A percentile compares a stretch with the other conserved stretches of the same genome.
Conservation (phyloP, 2,888 invertebrate species). For the Parasteatoda lunata region DNA sequence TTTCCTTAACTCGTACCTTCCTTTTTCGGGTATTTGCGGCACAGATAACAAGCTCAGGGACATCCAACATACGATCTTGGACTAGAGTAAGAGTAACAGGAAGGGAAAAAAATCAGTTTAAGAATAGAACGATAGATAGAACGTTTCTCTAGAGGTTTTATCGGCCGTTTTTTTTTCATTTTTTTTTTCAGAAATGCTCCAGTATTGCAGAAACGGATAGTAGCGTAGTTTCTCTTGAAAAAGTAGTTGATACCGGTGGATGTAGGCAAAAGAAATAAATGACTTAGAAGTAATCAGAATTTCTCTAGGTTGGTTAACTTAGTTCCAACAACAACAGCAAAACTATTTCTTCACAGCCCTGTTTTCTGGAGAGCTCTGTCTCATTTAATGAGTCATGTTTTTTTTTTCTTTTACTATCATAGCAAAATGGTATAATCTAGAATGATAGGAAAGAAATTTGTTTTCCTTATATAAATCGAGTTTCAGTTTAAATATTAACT, state of each 20-base stretch:
- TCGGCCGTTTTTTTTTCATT: conserved; percentile 10
- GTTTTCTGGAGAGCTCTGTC: no score
- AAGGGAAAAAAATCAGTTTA: conserved; percentile 28
- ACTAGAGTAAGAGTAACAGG: neutral
- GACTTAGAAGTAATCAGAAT: conserved; percentile 28
- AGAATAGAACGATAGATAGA: conserved; percentile 25
- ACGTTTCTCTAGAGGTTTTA: conserved; percentile 30
- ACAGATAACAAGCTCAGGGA: conserved; percentile 56
- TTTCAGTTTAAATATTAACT: no score
- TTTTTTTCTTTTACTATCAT: no score
- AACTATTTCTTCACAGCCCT: no score
- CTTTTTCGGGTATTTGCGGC: conserved; percentile 59
- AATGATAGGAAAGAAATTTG: no score
- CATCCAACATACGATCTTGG: conserved; percentile 37
- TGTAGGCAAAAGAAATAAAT: conserved; percentile 33
- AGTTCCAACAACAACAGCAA: neutral
- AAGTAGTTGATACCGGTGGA: neutral
- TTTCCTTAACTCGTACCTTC: conserved; percentile 58
- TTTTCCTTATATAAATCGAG: no score
- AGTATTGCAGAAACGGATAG: conserved; percentile 16
- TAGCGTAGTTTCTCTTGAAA: conserved; percentile 27
- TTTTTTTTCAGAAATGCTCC: neutral
- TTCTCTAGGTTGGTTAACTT: conserved; percentile 1
- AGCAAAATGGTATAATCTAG: no score
- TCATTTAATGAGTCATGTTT: no score